A percentile compares a stretch with the other conserved stretches of the same genome.
Conservation (phyloP, 2,888 invertebrate species). For the Dicycla oo region DNA sequence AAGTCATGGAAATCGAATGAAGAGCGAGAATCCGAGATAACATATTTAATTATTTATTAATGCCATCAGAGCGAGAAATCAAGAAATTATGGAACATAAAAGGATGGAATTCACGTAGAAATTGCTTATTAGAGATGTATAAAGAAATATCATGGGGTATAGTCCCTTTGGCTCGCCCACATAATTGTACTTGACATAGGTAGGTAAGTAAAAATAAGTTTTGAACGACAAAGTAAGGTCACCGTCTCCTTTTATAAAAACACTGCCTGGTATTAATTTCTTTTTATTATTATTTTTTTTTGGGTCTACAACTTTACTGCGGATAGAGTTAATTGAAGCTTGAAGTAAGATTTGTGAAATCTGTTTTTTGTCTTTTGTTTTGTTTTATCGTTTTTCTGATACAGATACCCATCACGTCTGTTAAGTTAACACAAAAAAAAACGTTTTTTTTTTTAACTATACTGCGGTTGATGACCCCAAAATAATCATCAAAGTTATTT, state of each 20-base stretch:
- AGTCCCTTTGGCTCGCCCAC: neutral
- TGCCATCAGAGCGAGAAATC: constrained; percentile 46
- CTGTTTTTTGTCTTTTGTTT: too few relatives aligned
- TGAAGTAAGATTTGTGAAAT: too few relatives aligned
- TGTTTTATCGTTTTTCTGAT: too few relatives aligned
- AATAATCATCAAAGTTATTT: too few relatives aligned
- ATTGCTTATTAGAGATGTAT: constrained; percentile 37
- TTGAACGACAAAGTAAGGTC: constrained; percentile 16
- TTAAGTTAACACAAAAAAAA: too few relatives aligned
- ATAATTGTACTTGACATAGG: constrained; percentile 17
- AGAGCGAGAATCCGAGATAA: constrained; percentile 57
- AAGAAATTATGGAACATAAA: constrained; percentile 41
- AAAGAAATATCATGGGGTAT: constrained; percentile 5
- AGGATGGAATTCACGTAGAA: constrained; percentile 40
- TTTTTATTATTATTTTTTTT: too few relatives aligned
- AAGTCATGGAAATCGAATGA: constrained; percentile 70
- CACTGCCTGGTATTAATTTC: too few relatives aligned
- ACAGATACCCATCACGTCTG: too few relatives aligned
- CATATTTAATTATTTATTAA: constrained; percentile 64
- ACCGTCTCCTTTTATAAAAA: neutral
- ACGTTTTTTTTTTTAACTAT: too few relatives aligned
- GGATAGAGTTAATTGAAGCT: too few relatives aligned
- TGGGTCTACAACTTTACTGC: too few relatives aligned
- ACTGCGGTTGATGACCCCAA: too few relatives aligned
- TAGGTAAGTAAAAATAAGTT: constrained; percentile 2